Base-by-base conservation (phyloP, 2,113 vertebrate species). In the Saccopteryx leptura region DNA sequence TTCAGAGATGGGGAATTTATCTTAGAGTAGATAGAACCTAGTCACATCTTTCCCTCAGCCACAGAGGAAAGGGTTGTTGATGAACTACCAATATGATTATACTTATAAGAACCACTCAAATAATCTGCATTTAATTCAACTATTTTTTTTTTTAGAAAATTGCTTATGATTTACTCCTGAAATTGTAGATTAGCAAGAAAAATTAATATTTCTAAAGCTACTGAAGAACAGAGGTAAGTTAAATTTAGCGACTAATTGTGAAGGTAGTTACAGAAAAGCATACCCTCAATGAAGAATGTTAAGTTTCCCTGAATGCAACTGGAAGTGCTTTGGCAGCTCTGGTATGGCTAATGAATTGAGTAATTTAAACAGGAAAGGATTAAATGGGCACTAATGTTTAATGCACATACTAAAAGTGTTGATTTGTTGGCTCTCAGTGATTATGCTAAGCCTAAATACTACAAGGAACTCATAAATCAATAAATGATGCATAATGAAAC, bases 81-180 rank as follows among this genome's bases (percentile, higher is more conserved):
- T 72, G 60, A 82, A 4, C 83, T 90, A 92, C 33, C 92, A 92
- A 75, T 93, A 96, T 95, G 85, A 97, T 92, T 90, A 33, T 50
- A 92, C 79, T 94, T 97, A 91, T 48, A 98, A 66, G 94, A 96
- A 95, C 95, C 88, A 96, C 39, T 94, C 86, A 96, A 95, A 93
- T 95, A 97, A 97, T 98, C 97, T 97, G 28, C 89, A 94, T 98
- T 97, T 98, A 97, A 97, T 98, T 97, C 0, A 61, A 96, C 90
- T 39, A 89, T 96, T 97, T 96, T 97, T 98, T 98, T 68, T 83
- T 98, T 89, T 89, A 89, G 93, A 89, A 98, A 97, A 98, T 96
- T 94, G 75, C 93, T 91, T 93, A 54, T 96, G 94, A 95, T 92
- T 98, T 96, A 90, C 86, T 96, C 12, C 24, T 97, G 74, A 98